Conservation (phyloP, 2,113 vertebrate genomes). For the Bagarius yarrelli region DNA sequence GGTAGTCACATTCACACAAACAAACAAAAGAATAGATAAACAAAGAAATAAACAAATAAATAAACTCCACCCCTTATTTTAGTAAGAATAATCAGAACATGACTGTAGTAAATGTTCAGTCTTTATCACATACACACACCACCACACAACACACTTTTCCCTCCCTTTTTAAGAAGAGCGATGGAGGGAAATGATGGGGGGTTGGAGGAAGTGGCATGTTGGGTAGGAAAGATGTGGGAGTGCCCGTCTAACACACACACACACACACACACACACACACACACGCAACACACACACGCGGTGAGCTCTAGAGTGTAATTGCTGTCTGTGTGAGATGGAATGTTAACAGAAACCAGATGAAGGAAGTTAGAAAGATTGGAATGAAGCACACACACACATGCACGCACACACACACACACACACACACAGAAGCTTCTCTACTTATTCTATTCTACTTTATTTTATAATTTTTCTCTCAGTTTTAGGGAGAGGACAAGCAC, state of each 20-base stretch:
- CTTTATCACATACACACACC: slow-evolving; percentile 23
- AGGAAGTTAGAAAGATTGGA: slow-evolving; percentile 52
- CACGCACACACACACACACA: slow-evolving; percentile 5
- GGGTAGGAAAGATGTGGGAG: slow-evolving; percentile 24
- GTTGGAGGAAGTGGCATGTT: slow-evolving; percentile 44
- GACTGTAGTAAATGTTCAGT: no score
- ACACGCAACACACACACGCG: slow-evolving; percentile 40
- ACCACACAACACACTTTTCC: slow-evolving; percentile 40
- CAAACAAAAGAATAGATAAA: neutral
- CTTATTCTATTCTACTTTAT: slow-evolving; percentile 3
- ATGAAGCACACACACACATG: slow-evolving; percentile 33
- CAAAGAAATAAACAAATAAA: neutral
- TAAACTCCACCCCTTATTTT: no score
- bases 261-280: slow-evolving; percentile 39
- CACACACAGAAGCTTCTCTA: no score
- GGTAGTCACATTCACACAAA: slow-evolving; percentile 13
- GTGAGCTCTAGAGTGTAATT: slow-evolving; percentile 39
- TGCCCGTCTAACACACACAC: slow-evolving; percentile 26
- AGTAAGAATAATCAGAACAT: no score
- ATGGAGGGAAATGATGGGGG: slow-evolving; percentile 34
- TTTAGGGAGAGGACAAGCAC: neutral
- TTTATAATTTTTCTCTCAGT: neutral
- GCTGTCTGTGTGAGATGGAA: slow-evolving; percentile 57
- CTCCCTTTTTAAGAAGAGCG: slow-evolving; percentile 29
- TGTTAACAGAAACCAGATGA: slow-evolving; percentile 71